Conservation (phyloP, 1,140 invertebrate species). For the Diachasma alloeum region DNA sequence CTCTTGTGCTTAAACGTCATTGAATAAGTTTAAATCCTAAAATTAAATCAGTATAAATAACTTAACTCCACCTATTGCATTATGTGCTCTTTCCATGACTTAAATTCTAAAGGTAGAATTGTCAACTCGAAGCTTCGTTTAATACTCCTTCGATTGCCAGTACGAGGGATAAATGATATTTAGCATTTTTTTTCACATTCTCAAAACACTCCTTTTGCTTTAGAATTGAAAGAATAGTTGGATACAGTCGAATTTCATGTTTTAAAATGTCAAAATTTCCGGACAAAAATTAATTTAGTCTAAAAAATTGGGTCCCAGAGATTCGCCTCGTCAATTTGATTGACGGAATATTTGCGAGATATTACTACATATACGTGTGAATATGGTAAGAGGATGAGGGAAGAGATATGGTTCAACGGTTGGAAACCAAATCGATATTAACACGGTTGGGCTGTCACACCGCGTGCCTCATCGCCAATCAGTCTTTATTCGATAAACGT, state of each 20-base stretch:
- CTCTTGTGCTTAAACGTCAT: constrained; percentile 4
- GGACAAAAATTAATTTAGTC: not conserved
- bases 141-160: not conserved
- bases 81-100: not conserved
- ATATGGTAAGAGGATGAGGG: not conserved
- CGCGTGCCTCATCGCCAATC: constrained; percentile 13
- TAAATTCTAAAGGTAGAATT: not conserved
- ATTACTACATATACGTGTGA: not conserved
- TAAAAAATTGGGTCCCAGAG: constrained; percentile 12
- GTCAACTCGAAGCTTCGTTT: not conserved
- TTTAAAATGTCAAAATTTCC: not conserved
- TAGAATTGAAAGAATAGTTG: not conserved
- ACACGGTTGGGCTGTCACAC: constrained; percentile 15
- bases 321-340: not conserved
- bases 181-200: not conserved
- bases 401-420: not conserved
- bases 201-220: not conserved
- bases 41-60: constrained; percentile 18
- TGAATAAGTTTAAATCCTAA: not conserved
- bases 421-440: constrained; percentile 14
- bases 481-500: constrained; percentile 29
- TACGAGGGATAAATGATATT: not conserved
- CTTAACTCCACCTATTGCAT: constrained; percentile 2
- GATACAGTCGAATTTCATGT: not conserved
- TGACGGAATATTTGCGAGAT: not conserved